Conservation (phyloP, 2,113 vertebrate genomes). For the Crypturellus undulatus region DNA sequence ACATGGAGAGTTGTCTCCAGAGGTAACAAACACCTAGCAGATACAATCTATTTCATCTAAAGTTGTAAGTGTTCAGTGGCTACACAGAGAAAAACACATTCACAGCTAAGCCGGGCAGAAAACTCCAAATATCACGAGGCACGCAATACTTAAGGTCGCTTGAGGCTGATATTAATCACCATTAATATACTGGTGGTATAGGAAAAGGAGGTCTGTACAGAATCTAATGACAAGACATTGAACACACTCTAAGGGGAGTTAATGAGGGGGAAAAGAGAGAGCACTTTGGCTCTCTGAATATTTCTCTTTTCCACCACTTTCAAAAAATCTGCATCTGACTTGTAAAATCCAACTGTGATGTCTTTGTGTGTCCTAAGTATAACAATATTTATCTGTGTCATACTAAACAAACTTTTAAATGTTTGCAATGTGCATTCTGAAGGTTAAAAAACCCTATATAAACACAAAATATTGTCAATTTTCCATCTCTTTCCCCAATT, state of each 20-base stretch:
- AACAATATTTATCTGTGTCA: not conserved
- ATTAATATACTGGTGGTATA: too few species aligned
- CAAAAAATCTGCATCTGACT: not conserved
- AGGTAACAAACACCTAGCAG: not conserved
- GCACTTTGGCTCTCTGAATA: not conserved
- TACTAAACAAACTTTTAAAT: not conserved
- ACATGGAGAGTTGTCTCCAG: not conserved
- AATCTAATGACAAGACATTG: not conserved
- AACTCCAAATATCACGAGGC: not conserved
- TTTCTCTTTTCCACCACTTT: not conserved
- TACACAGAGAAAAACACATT: not conserved
- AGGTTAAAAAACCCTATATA: not conserved
- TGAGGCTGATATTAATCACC: not conserved
- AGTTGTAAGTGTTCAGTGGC: constrained; percentile 2
- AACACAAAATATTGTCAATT: not conserved
- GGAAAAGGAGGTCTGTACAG: not conserved
- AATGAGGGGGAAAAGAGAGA: not conserved
- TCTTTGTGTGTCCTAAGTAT: not conserved
- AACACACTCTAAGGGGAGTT: not conserved
- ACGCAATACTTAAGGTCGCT: not conserved
- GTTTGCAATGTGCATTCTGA: not conserved
- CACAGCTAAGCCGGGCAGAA: not conserved
- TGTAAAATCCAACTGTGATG: not conserved
- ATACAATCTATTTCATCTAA: not conserved
- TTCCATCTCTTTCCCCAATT: not conserved